Evolutionary conservation across 2,797 vertebrate species (phyloP), one percentile per base, ranked within the genome.

Genomic region (Adelosebastes latens): DNA sequence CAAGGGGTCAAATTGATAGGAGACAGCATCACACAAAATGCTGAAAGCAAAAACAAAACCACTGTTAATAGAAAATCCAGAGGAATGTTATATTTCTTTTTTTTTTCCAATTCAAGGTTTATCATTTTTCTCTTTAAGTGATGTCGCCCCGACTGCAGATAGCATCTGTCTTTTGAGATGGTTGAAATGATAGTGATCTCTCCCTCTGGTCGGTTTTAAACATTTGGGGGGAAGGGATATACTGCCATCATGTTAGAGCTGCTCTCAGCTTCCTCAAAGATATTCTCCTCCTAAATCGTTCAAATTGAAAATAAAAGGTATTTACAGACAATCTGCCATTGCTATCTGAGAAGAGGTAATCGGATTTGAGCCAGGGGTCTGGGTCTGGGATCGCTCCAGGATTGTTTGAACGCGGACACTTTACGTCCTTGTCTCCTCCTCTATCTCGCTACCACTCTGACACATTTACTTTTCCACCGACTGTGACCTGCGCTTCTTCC

Each of bases 251-350:
- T 78, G 78, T 87, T 77, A 82, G 68, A 77, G 79, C 75, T 25
- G 42, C 59, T 63, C 29, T 70, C 59, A 62, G 75, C 32, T 74
- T 83, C 80, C 75, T 87, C 80, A 61, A 55, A 88, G 78, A 79
- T 78, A 79, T 74, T 72, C 73, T 71, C 42, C 36, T 63, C 71
- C 69, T 89, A 83, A 87, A 92, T 88, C 58, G 52, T 55, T 82
- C 70, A 87, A 89, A 85, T 87, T 84, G 75, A 89, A 87, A 90
- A 88, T 81, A 34, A 79, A 81, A 72, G 8, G 64, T 80, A 88
- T 91, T 91, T 91, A 79, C 80, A 83, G 82, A 74, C 82, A 85
- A 90, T 89, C 85, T 89, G 72, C 71, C 81, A 18, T 75, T 32
- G 7, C 81, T 78, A 67, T 84, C 84, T 82, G 59, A 66, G 66